Base-by-base conservation (phyloP, 2,888 invertebrate genomes). In the Syrphus vitripennis region DNA sequence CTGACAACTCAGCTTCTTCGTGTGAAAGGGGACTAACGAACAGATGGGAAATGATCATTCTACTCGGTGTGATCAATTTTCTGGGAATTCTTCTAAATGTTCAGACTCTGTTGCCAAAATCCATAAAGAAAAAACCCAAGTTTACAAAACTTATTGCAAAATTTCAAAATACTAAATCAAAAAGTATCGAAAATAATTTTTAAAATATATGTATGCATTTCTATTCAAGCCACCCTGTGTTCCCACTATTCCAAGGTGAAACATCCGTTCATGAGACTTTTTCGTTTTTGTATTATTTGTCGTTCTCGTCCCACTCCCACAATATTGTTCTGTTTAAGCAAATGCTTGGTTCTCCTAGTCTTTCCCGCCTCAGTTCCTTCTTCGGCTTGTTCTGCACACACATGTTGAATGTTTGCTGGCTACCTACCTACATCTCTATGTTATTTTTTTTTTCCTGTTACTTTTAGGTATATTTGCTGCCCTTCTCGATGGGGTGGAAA, bases 401-500 rank as follows among this genome's bases (percentile, higher is more conserved):
- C 80, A 81, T 81, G 80, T 81, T 81, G 80, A 81, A 75, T 69
- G 45, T 81, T 34, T 31, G 45, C 19, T 69, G 21, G 63, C 34
- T 24, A n/a, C 3, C 42, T 42, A 70, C 37, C 31, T 42, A 61
- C 40, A 9, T 63, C 42, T 70, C 29, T 10, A 21, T 16, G 21
- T 40, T 31, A 37, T 45, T 45, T 45, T 26, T 42, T 19, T 29
- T 9, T n/a, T 21, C 10, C 19, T 21, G 31, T 72, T 65, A 31
- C 26, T 21, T 42, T n/a, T n/a, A n/a, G n/a, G 55, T 61, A n/a
- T 53, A 34, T 67, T 69, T 67, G 61, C 67, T 75, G 80, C 75
- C 74, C 80, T 81, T 74, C 61, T 71, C 10, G 53, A 61, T 81
- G 75, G 80, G 80, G 80, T 81, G 80, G 75, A 81, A 81, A 74